These are phyloP conservation scores for Tetropium fuscum DNA, from an alignment of 2,888 invertebrate genomes.

Conservation along the genomic window DNA sequence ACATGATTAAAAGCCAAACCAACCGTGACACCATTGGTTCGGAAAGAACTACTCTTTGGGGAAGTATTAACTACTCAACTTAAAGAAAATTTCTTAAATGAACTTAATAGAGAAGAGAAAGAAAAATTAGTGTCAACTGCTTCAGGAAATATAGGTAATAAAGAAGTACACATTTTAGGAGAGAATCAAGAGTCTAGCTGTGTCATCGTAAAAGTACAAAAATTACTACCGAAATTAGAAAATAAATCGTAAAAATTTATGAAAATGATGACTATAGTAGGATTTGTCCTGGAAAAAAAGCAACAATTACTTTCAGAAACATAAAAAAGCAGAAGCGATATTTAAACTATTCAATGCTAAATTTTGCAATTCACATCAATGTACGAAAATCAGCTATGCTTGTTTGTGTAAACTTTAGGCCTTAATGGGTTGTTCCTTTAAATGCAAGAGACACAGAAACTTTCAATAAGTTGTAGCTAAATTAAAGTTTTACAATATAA, in stretches of 20 bases:
- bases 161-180: no score
- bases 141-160: not conserved
- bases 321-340: not conserved
- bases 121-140: not conserved
- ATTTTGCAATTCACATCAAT: not conserved
- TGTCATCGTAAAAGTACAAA: not conserved
- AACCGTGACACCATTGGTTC: not conserved
- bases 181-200: no score
- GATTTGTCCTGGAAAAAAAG: constrained; percentile 24
- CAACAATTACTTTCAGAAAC: constrained; percentile 3
- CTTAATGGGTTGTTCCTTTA: not conserved
- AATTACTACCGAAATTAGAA: not conserved
- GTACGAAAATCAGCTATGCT: not conserved
- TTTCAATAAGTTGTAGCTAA: no score
- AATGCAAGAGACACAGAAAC: not conserved
- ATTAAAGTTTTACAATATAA: no score
- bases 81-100: not conserved
- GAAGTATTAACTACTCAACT: not conserved
- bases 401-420: not conserved
- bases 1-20: not conserved
- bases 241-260: not conserved
- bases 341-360: not conserved
- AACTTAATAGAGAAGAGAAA: not conserved
- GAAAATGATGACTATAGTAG: not conserved
- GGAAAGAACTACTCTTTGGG: not conserved